A percentile compares a stretch with the other conserved stretches of the same genome.
Conservation (phyloP, 2,888 invertebrate genomes). For the Rhagophthalmus giganteus region DNA sequence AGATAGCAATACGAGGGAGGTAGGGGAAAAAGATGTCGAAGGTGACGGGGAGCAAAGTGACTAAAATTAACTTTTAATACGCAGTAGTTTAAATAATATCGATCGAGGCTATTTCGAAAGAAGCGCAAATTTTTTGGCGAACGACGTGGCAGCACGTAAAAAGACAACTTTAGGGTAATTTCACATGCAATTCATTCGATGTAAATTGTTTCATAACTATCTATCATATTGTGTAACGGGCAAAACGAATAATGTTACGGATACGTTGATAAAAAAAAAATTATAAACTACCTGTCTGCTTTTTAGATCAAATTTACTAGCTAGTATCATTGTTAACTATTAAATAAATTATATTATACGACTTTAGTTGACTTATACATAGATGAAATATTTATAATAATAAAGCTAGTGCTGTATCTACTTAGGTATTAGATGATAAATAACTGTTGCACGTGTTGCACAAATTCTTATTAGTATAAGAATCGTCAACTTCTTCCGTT, state of each 20-base stretch:
- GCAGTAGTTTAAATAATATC: too few relatives aligned
- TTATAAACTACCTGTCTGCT: conserved; percentile 42
- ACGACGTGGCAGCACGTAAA: conserved; percentile 47
- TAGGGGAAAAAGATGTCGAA: conserved; percentile 61
- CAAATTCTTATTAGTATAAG: conserved; percentile 45
- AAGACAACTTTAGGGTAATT: conserved; percentile 43
- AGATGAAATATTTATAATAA: conserved; percentile 47
- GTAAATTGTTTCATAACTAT: conserved; percentile 40
- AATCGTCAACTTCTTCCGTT: conserved; percentile 32
- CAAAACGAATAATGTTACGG: conserved; percentile 21
- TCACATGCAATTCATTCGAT: conserved; percentile 36
- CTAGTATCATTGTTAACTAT: conserved; percentile 56
- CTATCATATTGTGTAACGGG: conserved; percentile 17
- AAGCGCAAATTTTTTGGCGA: conserved; percentile 10
- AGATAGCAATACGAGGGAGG: conserved; percentile 60
- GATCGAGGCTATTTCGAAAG: background rate
- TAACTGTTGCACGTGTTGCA: conserved; percentile 53
- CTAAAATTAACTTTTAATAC: too few relatives aligned
- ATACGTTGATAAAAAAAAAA: conserved; percentile 22
- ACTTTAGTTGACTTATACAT: conserved; percentile 41
- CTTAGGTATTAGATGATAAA: conserved; percentile 40
- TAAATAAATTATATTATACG: conserved; percentile 49
- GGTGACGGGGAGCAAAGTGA: conserved; percentile 64
- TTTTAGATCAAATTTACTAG: conserved; percentile 55
- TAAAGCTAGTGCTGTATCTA: conserved; percentile 43